phyloP scores from a whole-genome alignment of 2,888 invertebrate genomes.

The Pyrgus malvae region DNA sequence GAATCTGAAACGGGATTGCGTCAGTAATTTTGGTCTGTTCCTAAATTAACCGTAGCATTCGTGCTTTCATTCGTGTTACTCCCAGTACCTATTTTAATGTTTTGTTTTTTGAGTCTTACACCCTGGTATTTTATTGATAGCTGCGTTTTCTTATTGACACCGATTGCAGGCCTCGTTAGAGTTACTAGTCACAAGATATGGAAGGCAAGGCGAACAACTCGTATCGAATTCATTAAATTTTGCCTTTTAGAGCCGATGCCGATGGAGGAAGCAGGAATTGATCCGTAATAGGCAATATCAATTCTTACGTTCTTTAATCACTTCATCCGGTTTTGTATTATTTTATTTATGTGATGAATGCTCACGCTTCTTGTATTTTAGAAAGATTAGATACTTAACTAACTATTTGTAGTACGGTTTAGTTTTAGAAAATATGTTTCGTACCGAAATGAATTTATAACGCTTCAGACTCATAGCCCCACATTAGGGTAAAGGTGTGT shows the following conservation, averaged over 20 bases:
- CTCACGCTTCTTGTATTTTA: no score
- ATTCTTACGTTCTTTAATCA: not conserved
- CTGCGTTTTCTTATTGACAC: constrained; percentile 15
- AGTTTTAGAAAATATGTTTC: no score
- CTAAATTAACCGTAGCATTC: not conserved
- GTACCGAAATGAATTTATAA: no score
- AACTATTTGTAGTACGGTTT: no score
- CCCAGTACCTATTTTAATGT: constrained; percentile 23
- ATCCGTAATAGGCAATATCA: not conserved
- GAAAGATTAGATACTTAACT: no score
- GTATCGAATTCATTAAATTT: constrained; percentile 12
- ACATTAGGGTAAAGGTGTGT: no score
- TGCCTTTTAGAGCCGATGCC: constrained; percentile 6
- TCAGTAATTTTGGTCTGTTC: constrained; percentile 6
- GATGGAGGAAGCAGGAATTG: constrained; percentile 11
- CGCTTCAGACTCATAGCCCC: no score
- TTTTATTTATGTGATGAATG: not conserved
- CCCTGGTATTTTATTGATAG: constrained; percentile 31
- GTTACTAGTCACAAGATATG: constrained; percentile 5
- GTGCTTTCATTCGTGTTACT: constrained; percentile 2
- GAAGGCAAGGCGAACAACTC: constrained; percentile 14
- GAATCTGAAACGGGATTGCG: constrained; percentile 1
- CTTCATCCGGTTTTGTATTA: not conserved
- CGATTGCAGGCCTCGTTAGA: not conserved
- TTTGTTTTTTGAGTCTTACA: constrained; percentile 39